Evolutionary conservation across 2,888 invertebrate genomes (phyloP).

Genomic region (Pristionchus maxplancki): DNA sequence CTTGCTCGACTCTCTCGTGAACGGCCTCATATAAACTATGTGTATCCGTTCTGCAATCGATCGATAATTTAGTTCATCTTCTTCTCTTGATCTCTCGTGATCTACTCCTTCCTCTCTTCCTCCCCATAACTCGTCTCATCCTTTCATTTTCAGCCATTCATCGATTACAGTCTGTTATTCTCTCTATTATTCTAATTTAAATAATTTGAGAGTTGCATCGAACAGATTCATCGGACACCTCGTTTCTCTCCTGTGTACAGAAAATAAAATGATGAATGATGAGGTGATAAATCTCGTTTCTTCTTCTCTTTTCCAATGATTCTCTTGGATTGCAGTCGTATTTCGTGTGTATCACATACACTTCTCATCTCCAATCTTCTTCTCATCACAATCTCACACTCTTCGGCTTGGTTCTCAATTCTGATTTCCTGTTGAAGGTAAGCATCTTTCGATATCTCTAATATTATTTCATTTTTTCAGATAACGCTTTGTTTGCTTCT

Average conservation of each 20-base stretch:
- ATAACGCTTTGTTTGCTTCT: background rate
- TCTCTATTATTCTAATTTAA: background rate
- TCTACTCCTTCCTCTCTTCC: conserved; percentile 37
- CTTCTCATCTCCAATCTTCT: background rate
- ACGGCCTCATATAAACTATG: too few relatives aligned
- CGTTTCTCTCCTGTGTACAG: conserved; percentile 22
- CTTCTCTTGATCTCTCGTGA: conserved; percentile 17
- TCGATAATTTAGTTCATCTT: background rate
- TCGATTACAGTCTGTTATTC: background rate
- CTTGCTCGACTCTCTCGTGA: too few relatives aligned
- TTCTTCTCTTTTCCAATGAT: background rate
- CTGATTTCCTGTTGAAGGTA: background rate
- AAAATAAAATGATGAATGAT: conserved; percentile 48
- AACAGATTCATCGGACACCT: background rate
- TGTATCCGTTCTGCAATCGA: background rate
- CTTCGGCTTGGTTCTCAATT: conserved; percentile 16
- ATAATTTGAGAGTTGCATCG: background rate
- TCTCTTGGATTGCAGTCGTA: background rate
- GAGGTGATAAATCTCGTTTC: conserved; percentile 20
- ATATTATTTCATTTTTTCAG: background rate
- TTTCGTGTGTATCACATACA: background rate
- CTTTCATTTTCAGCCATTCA: background rate
- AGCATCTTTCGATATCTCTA: background rate
- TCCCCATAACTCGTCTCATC: conserved; percentile 23
- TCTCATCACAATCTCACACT: background rate